phyloP scores from a whole-genome alignment of 92 coral and sea anemone species.

The Chrysogorgia sp. region DNA sequence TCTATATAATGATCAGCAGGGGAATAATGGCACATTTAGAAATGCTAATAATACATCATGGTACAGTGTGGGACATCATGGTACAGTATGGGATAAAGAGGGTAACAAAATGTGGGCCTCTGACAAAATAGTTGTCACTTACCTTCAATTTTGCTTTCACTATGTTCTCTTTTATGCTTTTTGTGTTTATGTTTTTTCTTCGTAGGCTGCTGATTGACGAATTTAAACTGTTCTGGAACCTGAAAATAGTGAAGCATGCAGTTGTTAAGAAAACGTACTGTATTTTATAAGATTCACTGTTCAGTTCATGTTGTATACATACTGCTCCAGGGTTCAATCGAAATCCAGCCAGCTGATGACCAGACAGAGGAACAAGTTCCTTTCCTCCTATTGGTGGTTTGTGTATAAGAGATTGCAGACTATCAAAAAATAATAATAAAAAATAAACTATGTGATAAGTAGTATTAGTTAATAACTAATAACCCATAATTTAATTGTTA shows the following conservation, averaged over 20 bases:
- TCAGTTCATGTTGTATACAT: conserved; percentile 47
- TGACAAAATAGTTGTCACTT: no score
- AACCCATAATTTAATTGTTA: no score
- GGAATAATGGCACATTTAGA: background rate
- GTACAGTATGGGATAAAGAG: background rate
- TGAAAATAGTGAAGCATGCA: conserved; percentile 20
- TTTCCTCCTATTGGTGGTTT: conserved; percentile 99
- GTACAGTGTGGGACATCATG: background rate
- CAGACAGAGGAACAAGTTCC: conserved; percentile 84
- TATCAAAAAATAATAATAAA: conserved; percentile 10
- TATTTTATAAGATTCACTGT: no score
- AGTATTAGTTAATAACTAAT: background rate
- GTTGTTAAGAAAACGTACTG: background rate
- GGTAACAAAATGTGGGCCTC: no score
- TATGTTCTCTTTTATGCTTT: conserved; percentile 73
- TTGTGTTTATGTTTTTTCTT: conserved; percentile 94
- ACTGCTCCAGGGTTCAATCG: conserved; percentile 98
- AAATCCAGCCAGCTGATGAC: conserved; percentile 94
- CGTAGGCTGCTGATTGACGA: conserved; percentile 90
- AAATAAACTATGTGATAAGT: background rate
- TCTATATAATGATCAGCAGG: conserved; percentile 1
- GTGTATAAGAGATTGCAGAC: conserved; percentile 89
- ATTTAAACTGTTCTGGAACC: conserved; percentile 97
- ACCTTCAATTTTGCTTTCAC: conserved; percentile 42
- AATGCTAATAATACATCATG: background rate